phyloP scores from a whole-genome alignment of 64 coral and sea anemone species.

The Catalaphyllia jardinei region DNA sequence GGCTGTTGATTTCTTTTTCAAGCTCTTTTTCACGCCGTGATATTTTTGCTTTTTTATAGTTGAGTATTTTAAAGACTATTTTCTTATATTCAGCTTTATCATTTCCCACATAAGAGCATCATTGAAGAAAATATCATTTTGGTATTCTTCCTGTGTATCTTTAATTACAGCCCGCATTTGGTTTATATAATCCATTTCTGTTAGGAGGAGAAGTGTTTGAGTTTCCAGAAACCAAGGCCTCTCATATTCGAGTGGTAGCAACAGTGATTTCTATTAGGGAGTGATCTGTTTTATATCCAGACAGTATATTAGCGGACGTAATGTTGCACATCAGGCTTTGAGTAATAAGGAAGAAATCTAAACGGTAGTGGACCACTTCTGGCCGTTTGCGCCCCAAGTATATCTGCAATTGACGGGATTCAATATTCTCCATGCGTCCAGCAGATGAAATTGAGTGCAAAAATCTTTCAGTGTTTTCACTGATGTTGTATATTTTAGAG shows the following conservation, averaged over 20 bases:
- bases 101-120: no score
- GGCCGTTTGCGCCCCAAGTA: slow-evolving; percentile 23
- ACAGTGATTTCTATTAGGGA: background rate
- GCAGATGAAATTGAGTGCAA: background rate
- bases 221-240: slow-evolving; percentile 15
- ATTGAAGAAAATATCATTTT: background rate
- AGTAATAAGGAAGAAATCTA: slow-evolving; percentile 48
- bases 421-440: no score
- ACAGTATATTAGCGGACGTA: background rate
- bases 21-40: background rate
- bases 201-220: slow-evolving; percentile 39
- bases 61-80: no score
- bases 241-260: slow-evolving; percentile 18
- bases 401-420: slow-evolving; percentile 22
- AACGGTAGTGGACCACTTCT: slow-evolving; percentile 10
- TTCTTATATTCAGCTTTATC: no score
- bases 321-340: no score
- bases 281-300: slow-evolving; percentile 42
- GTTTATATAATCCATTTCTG: background rate
- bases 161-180: no score
- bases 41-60: no score
- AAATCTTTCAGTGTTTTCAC: background rate
- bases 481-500: background rate
- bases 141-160: background rate
- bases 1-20: background rate